phyloP scores from a whole-genome alignment of 2,888 invertebrate genomes.

The Pantelozetes paolii region DNA sequence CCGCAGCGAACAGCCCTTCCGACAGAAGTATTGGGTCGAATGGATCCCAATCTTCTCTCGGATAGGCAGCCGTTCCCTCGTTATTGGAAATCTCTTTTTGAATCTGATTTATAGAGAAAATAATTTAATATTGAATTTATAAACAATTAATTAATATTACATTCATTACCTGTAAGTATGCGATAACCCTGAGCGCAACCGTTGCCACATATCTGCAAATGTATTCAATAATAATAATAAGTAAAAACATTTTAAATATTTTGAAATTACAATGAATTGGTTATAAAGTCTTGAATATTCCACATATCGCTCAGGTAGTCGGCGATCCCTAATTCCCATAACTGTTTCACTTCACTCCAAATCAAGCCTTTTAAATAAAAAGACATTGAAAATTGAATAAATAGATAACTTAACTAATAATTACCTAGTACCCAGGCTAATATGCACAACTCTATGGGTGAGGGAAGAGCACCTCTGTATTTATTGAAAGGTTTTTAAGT shows the following conservation, averaged over 20 bases:
- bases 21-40: slow-evolving; percentile 97
- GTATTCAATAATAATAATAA: too few relatives aligned
- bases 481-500: too few relatives aligned
- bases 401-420: not conserved
- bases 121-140: not conserved
- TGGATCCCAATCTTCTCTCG: slow-evolving; percentile 89
- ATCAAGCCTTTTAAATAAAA: slow-evolving; percentile 77
- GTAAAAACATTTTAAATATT: not conserved
- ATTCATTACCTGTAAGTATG: slow-evolving; percentile 80
- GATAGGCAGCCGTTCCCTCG: slow-evolving; percentile 59
- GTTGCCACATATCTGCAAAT: slow-evolving; percentile 67
- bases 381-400: not conserved
- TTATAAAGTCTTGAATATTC: slow-evolving; percentile 98
- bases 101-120: slow-evolving; percentile 61
- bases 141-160: not conserved
- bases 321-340: slow-evolving; percentile 95
- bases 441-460: slow-evolving; percentile 93
- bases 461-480: slow-evolving; percentile 86
- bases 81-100: slow-evolving; percentile 63
- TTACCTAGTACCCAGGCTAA: slow-evolving; percentile 88
- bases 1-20: slow-evolving; percentile 94
- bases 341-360: slow-evolving; percentile 98
- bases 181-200: slow-evolving; percentile 85
- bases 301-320: slow-evolving; percentile 98
- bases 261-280: slow-evolving; percentile 82